These are phyloP conservation scores for Erebia aethiops DNA, from an alignment of 2,888 invertebrate species.

Conservation along the genomic window DNA sequence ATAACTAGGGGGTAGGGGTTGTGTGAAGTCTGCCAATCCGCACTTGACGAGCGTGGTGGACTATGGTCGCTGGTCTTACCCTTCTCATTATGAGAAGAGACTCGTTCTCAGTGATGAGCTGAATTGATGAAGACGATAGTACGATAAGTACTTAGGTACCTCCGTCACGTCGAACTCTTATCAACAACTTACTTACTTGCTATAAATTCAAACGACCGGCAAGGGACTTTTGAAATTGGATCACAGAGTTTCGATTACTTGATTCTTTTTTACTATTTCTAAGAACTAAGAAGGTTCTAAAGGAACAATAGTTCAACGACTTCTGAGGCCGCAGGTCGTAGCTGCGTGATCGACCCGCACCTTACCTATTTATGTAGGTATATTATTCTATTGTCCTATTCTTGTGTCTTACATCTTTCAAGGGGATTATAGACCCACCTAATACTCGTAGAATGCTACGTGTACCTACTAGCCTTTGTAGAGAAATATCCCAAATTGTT, in stretches of 20 bases:
- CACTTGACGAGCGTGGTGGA: no score
- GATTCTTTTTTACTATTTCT: conserved; percentile 1
- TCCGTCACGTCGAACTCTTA: background rate
- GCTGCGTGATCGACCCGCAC: conserved; percentile 5
- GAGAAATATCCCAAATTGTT: conserved; percentile 3
- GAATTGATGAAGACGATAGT: no score
- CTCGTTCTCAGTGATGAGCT: no score
- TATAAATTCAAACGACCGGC: background rate
- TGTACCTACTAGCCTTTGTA: no score
- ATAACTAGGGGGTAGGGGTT: no score
- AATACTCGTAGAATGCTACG: no score
- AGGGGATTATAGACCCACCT: background rate
- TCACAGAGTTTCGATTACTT: background rate
- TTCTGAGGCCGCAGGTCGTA: conserved; percentile 7
- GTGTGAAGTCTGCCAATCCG: no score
- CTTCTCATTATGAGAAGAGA: no score
- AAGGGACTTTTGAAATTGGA: background rate
- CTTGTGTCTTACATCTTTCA: background rate
- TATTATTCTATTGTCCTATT: conserved; percentile 1
- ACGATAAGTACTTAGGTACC: no score
- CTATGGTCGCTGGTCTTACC: no score
- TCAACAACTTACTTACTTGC: no score
- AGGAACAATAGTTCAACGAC: conserved; percentile 19
- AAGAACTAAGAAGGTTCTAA: background rate
- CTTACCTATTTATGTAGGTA: background rate